Base-by-base conservation (phyloP, 2,888 invertebrate genomes). In the Andrena camellia region DNA sequence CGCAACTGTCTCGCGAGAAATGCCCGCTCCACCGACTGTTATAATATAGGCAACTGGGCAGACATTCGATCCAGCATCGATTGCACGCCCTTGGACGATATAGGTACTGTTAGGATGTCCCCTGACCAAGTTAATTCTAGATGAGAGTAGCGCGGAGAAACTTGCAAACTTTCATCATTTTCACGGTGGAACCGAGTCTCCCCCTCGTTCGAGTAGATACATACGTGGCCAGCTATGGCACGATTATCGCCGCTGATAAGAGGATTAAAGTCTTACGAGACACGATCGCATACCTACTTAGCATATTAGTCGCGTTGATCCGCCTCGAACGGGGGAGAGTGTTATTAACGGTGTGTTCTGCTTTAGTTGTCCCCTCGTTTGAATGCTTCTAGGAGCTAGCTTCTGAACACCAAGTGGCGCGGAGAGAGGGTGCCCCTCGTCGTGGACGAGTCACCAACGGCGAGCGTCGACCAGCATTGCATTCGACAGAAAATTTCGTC, bases 221-320 rank as follows among this genome's bases (percentile, higher is more conserved):
- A 35, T 35, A 52, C 10, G 10, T 0, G 20, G 17, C 10, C n/a
- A 5, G 31, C 10, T 31, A 1, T 13, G 54, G 6, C 17, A 10
- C 13, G 7, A 20, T 60, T 35, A 52, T 10, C 57, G 13, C 52
- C 50, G 20, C 7, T 31, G 66, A 75, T 82, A 81, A 84, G 79
- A 57, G 64, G 86, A 74, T 87, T 82, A 84, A 54, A 35, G 42
- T 70, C 54, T 29, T 63, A 54, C 52, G 54, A 31, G 69, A 72
- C 50, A 2, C 54, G 31, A 17, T 42, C 4, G 42, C 67, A 2
- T 52, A 52, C 2, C n/a, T 52, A 76, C 66, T 87, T 83, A 54
- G 54, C 85, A 74, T 84, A 69, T 84, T 59, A 70, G 78, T 62
- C 59, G 35, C 52, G 20, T 57, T 52, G 68, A 77, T 69, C 69